Percentiles rank a stretch among this genome's conserved stretches.
phyloP scores from a whole-genome alignment of 1,140 invertebrate species.

The Leptinotarsa lineolata region DNA sequence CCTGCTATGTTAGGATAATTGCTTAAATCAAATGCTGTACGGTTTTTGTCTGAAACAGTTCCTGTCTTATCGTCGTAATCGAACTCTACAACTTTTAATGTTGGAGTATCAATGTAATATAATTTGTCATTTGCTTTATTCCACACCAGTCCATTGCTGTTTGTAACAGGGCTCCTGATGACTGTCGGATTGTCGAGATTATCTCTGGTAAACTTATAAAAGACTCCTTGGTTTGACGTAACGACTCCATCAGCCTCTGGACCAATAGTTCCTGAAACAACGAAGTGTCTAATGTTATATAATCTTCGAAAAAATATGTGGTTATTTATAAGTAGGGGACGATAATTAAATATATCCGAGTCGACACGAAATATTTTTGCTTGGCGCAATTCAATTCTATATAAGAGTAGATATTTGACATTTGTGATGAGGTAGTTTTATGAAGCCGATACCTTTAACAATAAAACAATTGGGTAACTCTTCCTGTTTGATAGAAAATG shows the following conservation, averaged over 20 bases:
- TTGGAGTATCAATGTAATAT: conserved; percentile 78
- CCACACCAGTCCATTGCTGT: conserved; percentile 86
- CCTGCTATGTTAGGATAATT: conserved; percentile 10
- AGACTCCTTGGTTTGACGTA: conserved; percentile 61
- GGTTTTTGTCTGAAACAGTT: conserved; percentile 55
- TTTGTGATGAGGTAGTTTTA: too few species aligned
- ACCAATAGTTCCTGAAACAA: conserved; percentile 70
- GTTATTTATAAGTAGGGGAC: too few species aligned
- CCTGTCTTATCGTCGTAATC: conserved; percentile 75
- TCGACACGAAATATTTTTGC: too few species aligned
- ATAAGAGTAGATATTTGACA: too few species aligned
- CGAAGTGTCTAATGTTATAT: too few species aligned
- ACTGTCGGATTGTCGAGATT: conserved; percentile 55
- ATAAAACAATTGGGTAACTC: too few species aligned
- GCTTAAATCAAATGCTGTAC: conserved; percentile 56
- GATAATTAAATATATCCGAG: too few species aligned
- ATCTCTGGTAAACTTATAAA: conserved; percentile 62
- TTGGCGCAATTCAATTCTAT: too few species aligned
- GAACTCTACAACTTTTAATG: conserved; percentile 66
- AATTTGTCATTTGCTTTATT: conserved; percentile 69
- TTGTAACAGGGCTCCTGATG: conserved; percentile 61
- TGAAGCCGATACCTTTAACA: too few species aligned
- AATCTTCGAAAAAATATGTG: too few species aligned
- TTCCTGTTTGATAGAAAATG: too few species aligned
- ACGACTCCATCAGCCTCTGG: conserved; percentile 52